phyloP scores from a whole-genome alignment of 2,113 vertebrate genomes.

The Montifringilla adamsi region DNA sequence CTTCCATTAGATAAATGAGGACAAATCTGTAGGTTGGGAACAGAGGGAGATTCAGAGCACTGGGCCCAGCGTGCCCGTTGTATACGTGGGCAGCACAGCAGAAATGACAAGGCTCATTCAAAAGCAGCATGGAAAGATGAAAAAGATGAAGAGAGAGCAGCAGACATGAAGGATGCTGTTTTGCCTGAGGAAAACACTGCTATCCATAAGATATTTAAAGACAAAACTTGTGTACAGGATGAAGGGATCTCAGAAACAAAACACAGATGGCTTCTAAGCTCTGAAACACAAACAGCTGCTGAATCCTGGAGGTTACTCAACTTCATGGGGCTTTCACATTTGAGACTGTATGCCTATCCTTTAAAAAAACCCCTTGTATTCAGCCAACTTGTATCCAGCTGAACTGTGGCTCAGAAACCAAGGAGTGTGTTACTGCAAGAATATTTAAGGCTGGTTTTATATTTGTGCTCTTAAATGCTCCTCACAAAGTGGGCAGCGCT shows the following conservation, averaged over 20 bases:
- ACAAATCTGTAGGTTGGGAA: not conserved
- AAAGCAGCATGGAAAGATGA: not conserved
- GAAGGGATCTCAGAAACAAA: constrained; percentile 64
- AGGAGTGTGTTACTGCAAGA: not conserved
- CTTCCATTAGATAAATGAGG: not conserved
- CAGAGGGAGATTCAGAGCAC: not conserved
- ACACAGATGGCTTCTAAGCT: constrained; percentile 63
- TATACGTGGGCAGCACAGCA: not conserved
- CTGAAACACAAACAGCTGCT: constrained; percentile 64
- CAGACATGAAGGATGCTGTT: constrained; percentile 41
- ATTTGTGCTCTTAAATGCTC: not conserved
- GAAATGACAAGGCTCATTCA: not conserved
- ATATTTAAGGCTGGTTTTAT: not conserved
- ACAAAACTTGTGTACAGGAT: constrained; percentile 59
- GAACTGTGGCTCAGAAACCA: not conserved
- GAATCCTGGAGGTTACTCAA: constrained; percentile 57
- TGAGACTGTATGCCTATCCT: not conserved
- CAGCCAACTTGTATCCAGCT: not conserved
- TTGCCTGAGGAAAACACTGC: constrained; percentile 51
- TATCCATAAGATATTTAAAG: constrained; percentile 56
- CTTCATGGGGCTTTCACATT: constrained; percentile 4
- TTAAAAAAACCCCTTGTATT: not conserved
- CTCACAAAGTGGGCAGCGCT: not conserved
- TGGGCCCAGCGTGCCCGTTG: not conserved
- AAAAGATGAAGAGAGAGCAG: constrained; percentile 10